Base-by-base conservation (phyloP, 1,140 invertebrate genomes). In the Potamilus streckersoni region DNA sequence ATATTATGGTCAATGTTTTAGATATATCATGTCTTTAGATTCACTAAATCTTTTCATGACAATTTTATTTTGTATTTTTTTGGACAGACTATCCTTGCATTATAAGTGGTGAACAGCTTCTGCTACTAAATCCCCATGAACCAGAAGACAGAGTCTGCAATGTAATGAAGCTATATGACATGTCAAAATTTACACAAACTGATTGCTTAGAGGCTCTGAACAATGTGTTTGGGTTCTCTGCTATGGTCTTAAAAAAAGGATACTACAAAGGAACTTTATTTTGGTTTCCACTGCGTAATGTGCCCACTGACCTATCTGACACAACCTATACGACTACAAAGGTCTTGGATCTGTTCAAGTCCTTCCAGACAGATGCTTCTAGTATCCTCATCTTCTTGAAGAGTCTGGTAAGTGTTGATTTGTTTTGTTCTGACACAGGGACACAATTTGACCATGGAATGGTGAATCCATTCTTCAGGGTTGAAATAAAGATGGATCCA, bases 261-360 rank as follows among this genome's bases (percentile, higher is more conserved):
- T 12, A 62, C 49, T 78, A 76, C 72, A 65, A 78, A 27, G 86
- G 84, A 11, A 88, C 87, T 31, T 71, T 88, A 59, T 86, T 88
- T 58, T 68, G 87, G 60, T 83, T 88, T 69, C 86, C 87, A 20
- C 77, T 88, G n/a, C 79, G 86, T 62, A 83, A 80, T 17, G 61
- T 65, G 56, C 2, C 16, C 38, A 78, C 75, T 15, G 57, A 66
- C 20, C 65, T 84, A 17, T 82, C 81, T n/a, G 71, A 73, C 59
- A 81, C 66, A 8, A 13, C 80, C 31, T 84, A 84, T 69, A 56
- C 71, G 16, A 61, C 73, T 62, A 58, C 76, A 19, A 82, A 82
- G 62, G 72, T 86, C 20, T 27, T 63, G 57, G 62, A 79, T 63
- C 66, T 86, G 0, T 84, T 85, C 20, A 59, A 73, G 1, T 67